phyloP scores from a whole-genome alignment of 2,888 invertebrate species.

The Sipha maydis region DNA sequence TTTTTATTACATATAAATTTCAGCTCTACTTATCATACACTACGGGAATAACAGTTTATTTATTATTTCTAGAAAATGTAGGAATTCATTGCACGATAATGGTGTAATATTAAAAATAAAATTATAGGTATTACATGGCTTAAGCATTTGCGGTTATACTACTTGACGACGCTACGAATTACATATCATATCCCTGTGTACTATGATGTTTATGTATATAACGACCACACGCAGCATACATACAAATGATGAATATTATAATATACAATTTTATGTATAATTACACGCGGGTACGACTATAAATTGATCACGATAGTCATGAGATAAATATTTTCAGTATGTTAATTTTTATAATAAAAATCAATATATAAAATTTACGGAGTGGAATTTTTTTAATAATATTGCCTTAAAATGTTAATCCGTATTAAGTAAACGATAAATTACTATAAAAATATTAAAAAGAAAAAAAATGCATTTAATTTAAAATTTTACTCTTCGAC shows the following conservation, averaged over 20 bases:
- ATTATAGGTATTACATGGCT: neutral
- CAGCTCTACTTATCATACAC: too few relatives aligned
- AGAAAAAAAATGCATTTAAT: neutral
- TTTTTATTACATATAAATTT: too few relatives aligned
- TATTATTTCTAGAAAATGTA: neutral
- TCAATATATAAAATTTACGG: neutral
- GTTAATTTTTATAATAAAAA: neutral
- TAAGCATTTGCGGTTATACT: neutral
- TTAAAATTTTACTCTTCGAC: neutral
- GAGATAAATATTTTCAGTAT: neutral
- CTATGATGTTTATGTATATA: neutral
- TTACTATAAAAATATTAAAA: neutral
- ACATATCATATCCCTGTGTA: neutral
- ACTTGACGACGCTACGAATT: neutral
- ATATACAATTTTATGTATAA: neutral
- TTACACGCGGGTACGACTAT: neutral
- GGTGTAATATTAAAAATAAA: neutral
- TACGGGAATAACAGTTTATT: neutral
- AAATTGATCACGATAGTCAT: neutral
- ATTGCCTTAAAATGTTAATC: neutral
- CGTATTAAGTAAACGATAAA: neutral
- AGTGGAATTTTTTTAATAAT: neutral
- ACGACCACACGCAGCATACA: constrained; percentile 3
- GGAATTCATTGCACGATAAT: neutral
- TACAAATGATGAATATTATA: constrained; percentile 17